phyloP scores from a whole-genome alignment of 2,888 invertebrate species.

The Odontomyia ornata region DNA sequence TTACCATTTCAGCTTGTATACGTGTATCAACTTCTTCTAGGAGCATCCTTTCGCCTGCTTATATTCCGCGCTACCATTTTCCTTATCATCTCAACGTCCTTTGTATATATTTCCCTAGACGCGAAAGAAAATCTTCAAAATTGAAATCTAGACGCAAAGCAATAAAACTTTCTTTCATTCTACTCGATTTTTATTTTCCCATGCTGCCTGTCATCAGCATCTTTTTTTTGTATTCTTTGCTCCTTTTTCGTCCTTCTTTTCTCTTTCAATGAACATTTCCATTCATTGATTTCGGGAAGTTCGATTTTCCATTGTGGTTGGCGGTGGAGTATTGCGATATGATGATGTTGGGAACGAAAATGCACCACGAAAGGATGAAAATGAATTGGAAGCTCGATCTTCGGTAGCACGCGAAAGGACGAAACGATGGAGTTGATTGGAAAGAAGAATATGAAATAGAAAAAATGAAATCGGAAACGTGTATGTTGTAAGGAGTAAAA shows the following conservation, averaged over 20 bases:
- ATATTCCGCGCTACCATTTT: background rate
- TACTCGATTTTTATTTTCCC: constrained; percentile 26
- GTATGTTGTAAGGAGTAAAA: background rate
- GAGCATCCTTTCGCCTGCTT: background rate
- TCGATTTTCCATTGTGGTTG: too few relatives aligned
- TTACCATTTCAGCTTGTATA: too few relatives aligned
- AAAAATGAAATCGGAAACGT: too few relatives aligned
- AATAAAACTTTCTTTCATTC: constrained; percentile 40
- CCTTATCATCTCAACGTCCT: too few relatives aligned
- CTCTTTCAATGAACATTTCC: constrained; percentile 6
- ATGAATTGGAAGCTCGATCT: too few relatives aligned
- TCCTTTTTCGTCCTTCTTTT: too few relatives aligned
- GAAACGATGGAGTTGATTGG: too few relatives aligned
- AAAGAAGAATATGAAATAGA: too few relatives aligned
- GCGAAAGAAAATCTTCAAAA: constrained; percentile 17
- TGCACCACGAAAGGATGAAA: background rate
- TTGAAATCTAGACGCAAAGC: constrained; percentile 40
- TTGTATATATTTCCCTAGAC: constrained; percentile 16
- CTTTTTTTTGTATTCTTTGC: background rate
- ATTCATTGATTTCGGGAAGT: background rate
- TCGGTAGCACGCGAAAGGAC: too few relatives aligned
- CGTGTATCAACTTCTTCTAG: too few relatives aligned
- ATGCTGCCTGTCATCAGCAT: constrained; percentile 23
- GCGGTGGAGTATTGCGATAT: too few relatives aligned
- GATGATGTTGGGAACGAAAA: background rate